These are phyloP conservation scores for Pteronura brasiliensis DNA, from an alignment of 2,113 vertebrate species.

Conservation along the genomic window DNA sequence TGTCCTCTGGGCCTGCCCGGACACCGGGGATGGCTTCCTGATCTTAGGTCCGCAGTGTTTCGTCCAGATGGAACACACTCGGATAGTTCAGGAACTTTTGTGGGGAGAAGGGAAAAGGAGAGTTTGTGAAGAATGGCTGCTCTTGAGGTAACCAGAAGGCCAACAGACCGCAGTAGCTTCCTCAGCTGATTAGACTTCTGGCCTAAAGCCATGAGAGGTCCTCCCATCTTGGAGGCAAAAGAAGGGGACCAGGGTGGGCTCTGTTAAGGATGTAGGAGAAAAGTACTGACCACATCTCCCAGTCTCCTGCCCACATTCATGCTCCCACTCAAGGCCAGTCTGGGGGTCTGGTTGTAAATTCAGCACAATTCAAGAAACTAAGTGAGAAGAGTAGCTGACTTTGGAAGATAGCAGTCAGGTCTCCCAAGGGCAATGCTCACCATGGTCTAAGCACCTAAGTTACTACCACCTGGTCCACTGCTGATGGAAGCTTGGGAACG, in stretches of 20 bases:
- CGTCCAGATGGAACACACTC: neutral
- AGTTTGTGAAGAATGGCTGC: neutral
- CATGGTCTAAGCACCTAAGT: neutral
- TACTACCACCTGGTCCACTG: no score
- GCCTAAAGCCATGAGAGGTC: neutral
- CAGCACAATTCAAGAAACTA: neutral
- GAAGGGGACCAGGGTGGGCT: neutral
- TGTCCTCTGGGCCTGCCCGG: neutral
- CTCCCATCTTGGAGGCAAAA: neutral
- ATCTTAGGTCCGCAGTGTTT: neutral
- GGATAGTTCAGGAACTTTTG: neutral
- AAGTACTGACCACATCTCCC: neutral
- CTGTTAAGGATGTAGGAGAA: neutral
- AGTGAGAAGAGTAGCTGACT: neutral
- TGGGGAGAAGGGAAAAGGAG: neutral
- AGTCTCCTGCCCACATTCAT: neutral
- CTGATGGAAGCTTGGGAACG: neutral
- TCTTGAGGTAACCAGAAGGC: neutral
- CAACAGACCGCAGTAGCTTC: fast-evolving
- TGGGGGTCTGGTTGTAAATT: neutral
- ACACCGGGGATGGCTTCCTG: neutral
- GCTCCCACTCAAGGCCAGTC: neutral
- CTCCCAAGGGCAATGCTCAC: neutral
- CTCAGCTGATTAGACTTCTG: neutral
- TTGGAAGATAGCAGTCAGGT: neutral